Base-by-base conservation (phyloP, 2,113 vertebrate species). In the Oreochromis aureus region DNA sequence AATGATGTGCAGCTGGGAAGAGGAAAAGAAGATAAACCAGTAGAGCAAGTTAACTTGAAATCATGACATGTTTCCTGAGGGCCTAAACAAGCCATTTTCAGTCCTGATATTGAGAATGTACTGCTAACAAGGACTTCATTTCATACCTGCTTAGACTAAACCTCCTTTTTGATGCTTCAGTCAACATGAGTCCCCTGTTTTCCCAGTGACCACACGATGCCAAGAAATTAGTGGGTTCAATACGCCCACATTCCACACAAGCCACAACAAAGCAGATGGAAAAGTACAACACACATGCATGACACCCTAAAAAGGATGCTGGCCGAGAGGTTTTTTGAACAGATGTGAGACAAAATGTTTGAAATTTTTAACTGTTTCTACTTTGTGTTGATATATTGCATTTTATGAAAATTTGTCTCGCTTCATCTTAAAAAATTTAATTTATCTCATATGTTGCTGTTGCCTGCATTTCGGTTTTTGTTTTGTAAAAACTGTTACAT, bases 111-210 rank as follows among this genome's bases (percentile, higher is more conserved):
- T 54, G 24, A 83, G 18, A 83, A 54, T 63, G 34, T 18, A n/a
- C 13, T 16, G 22, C 48, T 61, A 82, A 81, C 36, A 56, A 59
- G 13, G 48, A 80, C 44, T 83, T 85, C 2, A 85, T 86, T 86
- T 91, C 30, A 84, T 85, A 34, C 18, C 55, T 10, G 2, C 82
- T 80, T 59, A 73, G 54, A 19, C 79, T 79, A 36, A 83, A 88
- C 32, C 83, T 80, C 32, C 71, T 32, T 85, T 84, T 92, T 92
- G 80, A 92, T 86, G 92, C 91, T 56, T 87, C 76, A 91, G 61
- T 80, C 89, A 81, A 82, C 87, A 81, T 1, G 51, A 89, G 59
- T 86, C 79, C 82, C 82, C 39, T 89, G 91, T 92, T 94, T 81
- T 90, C 11, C 48, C 69, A 90, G 73, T 55, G 48, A 80, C 63